Evolutionary conservation across 2,797 vertebrate genomes (phyloP).

Genomic region (Oceanodroma leucorhoa): DNA sequence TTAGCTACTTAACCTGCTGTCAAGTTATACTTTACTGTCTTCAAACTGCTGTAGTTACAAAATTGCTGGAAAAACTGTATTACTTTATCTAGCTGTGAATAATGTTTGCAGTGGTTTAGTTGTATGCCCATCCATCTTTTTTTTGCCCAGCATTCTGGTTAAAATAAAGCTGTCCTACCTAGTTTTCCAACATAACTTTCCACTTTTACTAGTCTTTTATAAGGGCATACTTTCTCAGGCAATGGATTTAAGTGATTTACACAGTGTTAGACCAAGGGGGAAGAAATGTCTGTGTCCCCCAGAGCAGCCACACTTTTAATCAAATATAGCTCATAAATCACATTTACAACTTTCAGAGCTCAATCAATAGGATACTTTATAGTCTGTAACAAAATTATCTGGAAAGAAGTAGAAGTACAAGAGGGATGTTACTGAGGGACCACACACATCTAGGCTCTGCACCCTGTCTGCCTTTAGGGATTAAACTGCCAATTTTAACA

Average conservation of each 20-base stretch:
- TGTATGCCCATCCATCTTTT: not conserved
- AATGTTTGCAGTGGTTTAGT: not conserved
- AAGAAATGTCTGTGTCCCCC: slow-evolving; percentile 51
- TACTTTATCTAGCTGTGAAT: not conserved
- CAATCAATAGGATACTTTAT: slow-evolving; percentile 72
- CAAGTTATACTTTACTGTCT: not conserved
- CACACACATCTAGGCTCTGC: not conserved
- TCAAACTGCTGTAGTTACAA: not conserved
- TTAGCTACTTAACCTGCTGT: not conserved
- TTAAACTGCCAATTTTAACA: slow-evolving; percentile 65
- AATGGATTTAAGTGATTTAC: slow-evolving; percentile 57
- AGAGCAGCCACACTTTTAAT: slow-evolving; percentile 64
- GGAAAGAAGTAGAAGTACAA: slow-evolving; percentile 38
- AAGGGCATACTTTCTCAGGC: not conserved
- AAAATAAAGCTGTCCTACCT: not conserved
- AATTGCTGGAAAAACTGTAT: not conserved
- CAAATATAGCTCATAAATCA: slow-evolving; percentile 72
- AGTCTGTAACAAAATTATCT: slow-evolving; percentile 57
- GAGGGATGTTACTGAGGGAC: slow-evolving; percentile 11
- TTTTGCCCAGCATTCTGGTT: not conserved
- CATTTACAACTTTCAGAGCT: slow-evolving; percentile 63
- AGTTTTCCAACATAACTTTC: not conserved
- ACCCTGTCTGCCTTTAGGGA: slow-evolving; percentile 20
- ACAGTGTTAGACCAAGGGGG: not conserved
- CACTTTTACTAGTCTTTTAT: slow-evolving; percentile 25